A percentile compares a stretch with the other conserved stretches of the same genome.
phyloP scores from a whole-genome alignment of 2,888 invertebrate species.

The Deroplatys truncata region DNA sequence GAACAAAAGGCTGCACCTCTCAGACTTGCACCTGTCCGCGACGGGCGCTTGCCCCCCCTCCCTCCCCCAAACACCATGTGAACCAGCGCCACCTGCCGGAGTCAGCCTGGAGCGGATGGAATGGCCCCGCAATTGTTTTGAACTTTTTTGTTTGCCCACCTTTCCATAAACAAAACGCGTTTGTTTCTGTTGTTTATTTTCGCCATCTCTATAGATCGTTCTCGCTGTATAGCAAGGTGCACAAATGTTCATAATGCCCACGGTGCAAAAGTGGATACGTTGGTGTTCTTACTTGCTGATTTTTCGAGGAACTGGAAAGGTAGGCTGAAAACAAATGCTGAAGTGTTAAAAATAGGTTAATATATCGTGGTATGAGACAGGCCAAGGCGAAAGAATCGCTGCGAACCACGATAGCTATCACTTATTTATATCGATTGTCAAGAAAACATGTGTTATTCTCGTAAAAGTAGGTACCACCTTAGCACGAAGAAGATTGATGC shows the following conservation, averaged over 20 bases:
- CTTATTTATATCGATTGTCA: neutral
- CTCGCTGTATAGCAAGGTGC: too few species aligned
- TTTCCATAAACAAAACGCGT: neutral
- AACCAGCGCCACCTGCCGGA: neutral
- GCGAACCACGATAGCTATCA: neutral
- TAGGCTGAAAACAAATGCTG: neutral
- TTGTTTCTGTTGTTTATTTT: neutral
- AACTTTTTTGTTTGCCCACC: neutral
- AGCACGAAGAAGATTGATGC: too few species aligned
- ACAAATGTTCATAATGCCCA: too few species aligned
- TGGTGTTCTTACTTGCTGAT: neutral
- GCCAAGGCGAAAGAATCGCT: neutral
- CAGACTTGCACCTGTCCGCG: neutral
- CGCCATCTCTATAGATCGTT: neutral
- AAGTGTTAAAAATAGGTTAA: neutral
- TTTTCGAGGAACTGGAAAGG: neutral
- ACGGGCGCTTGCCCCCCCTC: neutral
- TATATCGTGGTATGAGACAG: neutral
- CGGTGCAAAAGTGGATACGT: too few species aligned
- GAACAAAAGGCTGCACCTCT: neutral
- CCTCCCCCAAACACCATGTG: too few species aligned
- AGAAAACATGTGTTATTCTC: neutral
- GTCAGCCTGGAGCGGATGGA: neutral
- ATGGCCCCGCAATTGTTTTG: too few species aligned
- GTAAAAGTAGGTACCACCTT: neutral